These are phyloP conservation scores for Myiotriccus ornatus DNA, from an alignment of 2,797 vertebrate species.

Conservation along the genomic window DNA sequence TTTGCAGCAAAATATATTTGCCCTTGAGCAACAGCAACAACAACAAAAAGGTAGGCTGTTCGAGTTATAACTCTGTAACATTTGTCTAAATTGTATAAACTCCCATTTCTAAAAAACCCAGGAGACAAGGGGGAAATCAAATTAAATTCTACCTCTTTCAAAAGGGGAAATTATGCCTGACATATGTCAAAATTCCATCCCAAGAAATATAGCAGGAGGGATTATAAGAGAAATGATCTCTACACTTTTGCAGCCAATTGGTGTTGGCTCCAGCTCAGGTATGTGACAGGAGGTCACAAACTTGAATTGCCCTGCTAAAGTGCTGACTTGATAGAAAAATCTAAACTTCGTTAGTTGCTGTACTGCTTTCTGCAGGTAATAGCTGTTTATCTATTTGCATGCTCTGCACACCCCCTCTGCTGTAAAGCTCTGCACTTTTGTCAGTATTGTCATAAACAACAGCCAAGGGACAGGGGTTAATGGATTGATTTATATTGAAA, in stretches of 20 bases:
- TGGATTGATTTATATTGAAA: background rate
- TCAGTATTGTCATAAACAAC: background rate
- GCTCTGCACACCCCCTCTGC: background rate
- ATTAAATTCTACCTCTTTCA: constrained; percentile 31
- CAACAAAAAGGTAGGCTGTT: background rate
- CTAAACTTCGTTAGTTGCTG: background rate
- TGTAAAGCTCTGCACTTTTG: background rate
- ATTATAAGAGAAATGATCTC: constrained; percentile 45
- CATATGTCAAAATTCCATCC: constrained; percentile 48
- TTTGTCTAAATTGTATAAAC: constrained; percentile 5
- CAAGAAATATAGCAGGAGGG: background rate
- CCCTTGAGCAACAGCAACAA: background rate
- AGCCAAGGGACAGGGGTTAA: background rate
- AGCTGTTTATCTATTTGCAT: background rate
- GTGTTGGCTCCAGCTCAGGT: constrained; percentile 53
- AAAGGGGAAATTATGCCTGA: constrained; percentile 50
- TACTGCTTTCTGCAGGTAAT: constrained; percentile 3
- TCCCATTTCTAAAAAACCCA: background rate
- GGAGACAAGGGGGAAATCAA: background rate
- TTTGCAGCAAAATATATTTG: background rate
- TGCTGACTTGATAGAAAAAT: constrained; percentile 58
- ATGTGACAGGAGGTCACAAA: constrained; percentile 56
- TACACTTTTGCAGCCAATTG: constrained; percentile 27
- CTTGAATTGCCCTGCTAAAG: constrained; percentile 34
- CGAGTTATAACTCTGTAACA: background rate